Base-by-base conservation (phyloP, 2,113 vertebrate genomes). In the Camelus bactrianus region DNA sequence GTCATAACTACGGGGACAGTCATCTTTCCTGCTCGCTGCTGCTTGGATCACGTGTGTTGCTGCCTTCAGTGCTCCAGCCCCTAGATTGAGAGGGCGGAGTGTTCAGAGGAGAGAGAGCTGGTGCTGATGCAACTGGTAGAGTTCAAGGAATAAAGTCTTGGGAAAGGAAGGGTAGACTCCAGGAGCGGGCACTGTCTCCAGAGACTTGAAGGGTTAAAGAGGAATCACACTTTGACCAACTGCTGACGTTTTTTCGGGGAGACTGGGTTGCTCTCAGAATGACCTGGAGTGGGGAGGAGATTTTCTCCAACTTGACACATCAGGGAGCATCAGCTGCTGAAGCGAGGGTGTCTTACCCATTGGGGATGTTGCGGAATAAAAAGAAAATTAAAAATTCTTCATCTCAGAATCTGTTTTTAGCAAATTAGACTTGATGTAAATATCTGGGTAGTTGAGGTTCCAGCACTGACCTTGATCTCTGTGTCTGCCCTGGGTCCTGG, bases 221-320 rank as follows among this genome's bases (percentile, higher is more conserved):
- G 26, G 48, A 90, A 48, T 35, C 54, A 30, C 2, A 5, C 32
- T 50, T 70, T 48, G 64, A 32, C 24, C 19, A 26, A 11, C 28
- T 54, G 13, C n/a, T 42, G 38, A 20, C 6, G 11, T 28, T 38
- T 0, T 73, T 22, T 54, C 30, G 46, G 35, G 42, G 11, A 83
- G 28, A 17, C 26, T 32, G 4, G 19, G 73, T 52, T 17, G 19
- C 24, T 79, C 32, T 86, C 50, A 42, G 35, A 19, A n/a, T 65
- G 48, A 15, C 13, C 22, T 1, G 0, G 26, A 8, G 17, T 14
- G 26, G 3, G n/a, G 20, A 42, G 26, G 5, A 7, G 0, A 2
- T 35, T 38, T 58, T 12, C 26, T 20, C 15, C 9, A 48, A n/a
- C 35, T 38, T 28, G 72, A 67, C 16, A 32, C 35, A 8, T 38